Percentiles rank a stretch among this genome's conserved stretches.
phyloP scores from a whole-genome alignment of 1,140 invertebrate species.

The Drosophila tani region DNA sequence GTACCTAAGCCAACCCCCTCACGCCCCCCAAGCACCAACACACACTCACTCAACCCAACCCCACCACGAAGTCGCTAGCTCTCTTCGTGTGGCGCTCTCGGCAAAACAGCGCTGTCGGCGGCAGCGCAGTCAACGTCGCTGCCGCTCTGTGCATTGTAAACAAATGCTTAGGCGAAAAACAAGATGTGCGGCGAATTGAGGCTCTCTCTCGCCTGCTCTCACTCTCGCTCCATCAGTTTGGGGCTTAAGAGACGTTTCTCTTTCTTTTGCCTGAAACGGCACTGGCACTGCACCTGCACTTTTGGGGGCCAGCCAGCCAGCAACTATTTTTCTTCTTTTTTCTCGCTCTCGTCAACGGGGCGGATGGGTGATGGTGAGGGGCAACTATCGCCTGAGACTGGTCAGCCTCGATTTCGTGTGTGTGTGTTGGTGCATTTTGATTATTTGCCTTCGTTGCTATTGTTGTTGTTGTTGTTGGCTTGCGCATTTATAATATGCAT shows the following conservation, averaged over 20 bases:
- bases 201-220: slow-evolving; percentile 23
- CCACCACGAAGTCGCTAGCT: slow-evolving; percentile 1
- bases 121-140: slow-evolving; percentile 14
- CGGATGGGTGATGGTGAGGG: slow-evolving; percentile 28
- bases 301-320: slow-evolving; percentile 24
- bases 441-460: slow-evolving; percentile 29
- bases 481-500: slow-evolving; percentile 73
- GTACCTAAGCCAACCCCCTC: slow-evolving; percentile 4
- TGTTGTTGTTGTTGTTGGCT: slow-evolving; percentile 64
- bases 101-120: slow-evolving; percentile 18
- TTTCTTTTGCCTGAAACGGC: slow-evolving; percentile 43
- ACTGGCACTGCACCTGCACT: slow-evolving; percentile 68
- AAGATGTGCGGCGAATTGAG: slow-evolving; percentile 45
- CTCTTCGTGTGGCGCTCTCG: slow-evolving; percentile 36
- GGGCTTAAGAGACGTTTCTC: slow-evolving; percentile 64
- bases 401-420: slow-evolving; percentile 32
- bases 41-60: background rate
- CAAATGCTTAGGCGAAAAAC: slow-evolving; percentile 63
- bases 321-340: slow-evolving; percentile 35
- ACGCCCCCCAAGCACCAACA: background rate
- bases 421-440: slow-evolving; percentile 20
- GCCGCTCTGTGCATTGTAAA: slow-evolving; percentile 50
- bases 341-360: slow-evolving; percentile 19
- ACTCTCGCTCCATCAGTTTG: slow-evolving; percentile 38
- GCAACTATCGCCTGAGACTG: slow-evolving; percentile 64